Conservation (phyloP, 2,888 invertebrate genomes). For the Sminthurides aquaticus region DNA sequence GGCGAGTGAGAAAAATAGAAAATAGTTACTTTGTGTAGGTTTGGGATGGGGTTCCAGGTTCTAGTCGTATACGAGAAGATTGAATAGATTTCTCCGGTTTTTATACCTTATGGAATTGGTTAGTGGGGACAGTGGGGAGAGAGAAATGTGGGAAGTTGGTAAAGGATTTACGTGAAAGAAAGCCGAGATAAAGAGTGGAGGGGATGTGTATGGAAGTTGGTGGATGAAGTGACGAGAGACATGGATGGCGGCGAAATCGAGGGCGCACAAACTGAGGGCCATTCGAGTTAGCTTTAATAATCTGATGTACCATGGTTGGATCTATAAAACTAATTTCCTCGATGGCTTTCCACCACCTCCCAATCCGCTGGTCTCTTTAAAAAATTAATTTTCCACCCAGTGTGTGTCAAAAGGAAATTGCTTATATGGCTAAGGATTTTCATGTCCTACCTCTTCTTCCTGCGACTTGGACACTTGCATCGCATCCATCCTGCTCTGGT, state of each 20-base stretch:
- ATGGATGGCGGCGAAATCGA: constrained; percentile 2
- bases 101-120: no score
- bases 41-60: no score
- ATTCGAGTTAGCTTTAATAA: constrained; percentile 34
- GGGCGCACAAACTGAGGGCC: constrained; percentile 13
- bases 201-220: background rate
- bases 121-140: background rate
- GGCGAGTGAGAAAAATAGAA: no score
- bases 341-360: constrained; percentile 22
- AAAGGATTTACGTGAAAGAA: background rate
- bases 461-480: constrained; percentile 24
- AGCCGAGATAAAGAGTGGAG: background rate
- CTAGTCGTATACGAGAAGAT: no score
- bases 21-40: no score
- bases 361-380: constrained; percentile 30
- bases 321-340: constrained; percentile 36
- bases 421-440: constrained; percentile 32
- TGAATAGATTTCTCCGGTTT: no score
- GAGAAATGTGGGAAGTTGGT: background rate
- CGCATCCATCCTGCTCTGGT: no score
- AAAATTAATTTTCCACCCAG: constrained; percentile 37
- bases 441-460: constrained; percentile 27
- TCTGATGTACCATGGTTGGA: constrained; percentile 28
- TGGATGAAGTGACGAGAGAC: constrained; percentile 10
- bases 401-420: constrained; percentile 36